Evolutionary conservation across 2,888 invertebrate genomes (phyloP).

Genomic region (Eupithecia tripunctaria): DNA sequence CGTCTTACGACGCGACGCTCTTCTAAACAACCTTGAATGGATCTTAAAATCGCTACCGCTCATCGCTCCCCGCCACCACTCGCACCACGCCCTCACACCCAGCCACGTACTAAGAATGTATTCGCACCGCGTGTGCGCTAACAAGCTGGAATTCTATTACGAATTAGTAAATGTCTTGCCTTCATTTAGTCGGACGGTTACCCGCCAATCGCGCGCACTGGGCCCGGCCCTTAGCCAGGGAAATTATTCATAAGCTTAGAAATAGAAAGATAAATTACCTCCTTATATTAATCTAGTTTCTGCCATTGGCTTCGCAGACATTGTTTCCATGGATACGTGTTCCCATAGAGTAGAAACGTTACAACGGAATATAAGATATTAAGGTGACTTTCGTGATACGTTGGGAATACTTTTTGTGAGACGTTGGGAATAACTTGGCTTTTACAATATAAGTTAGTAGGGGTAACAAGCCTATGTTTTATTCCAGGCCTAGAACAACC

Average conservation of each 20-base stretch:
- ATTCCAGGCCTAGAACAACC: no score
- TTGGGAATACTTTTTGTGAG: no score
- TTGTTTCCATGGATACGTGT: no score
- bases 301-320: no score
- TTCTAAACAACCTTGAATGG: not conserved
- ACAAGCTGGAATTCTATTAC: conserved; percentile 80
- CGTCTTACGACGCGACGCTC: no score
- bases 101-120: conserved; percentile 71
- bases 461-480: no score
- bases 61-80: conserved; percentile 35
- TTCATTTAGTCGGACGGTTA: conserved; percentile 39
- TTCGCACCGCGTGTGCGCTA: conserved; percentile 73
- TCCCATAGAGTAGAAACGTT: no score
- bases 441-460: no score
- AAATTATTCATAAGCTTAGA: conserved; percentile 8
- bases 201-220: conserved; percentile 27
- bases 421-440: no score
- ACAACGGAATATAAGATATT: no score
- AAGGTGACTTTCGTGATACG: no score
- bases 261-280: not conserved
- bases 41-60: conserved; percentile 39
- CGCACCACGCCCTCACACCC: conserved; percentile 40
- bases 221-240: not conserved
- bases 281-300: not conserved
- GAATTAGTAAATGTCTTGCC: conserved; percentile 73